Evolutionary conservation across 2,888 invertebrate species (phyloP).

Genomic region (Vanessa cardui): DNA sequence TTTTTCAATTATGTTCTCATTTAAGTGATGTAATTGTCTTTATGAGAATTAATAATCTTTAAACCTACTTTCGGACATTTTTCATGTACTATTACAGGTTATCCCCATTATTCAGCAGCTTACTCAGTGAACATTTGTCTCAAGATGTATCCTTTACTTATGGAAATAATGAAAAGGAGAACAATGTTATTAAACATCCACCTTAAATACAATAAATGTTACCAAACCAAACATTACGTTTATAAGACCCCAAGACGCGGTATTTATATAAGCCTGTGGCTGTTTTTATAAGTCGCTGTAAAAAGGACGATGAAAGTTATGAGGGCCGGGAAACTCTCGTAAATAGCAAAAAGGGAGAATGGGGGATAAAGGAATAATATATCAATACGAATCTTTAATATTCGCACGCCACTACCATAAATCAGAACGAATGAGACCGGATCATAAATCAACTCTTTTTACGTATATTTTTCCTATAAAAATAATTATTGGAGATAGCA

Average conservation of each 20-base stretch:
- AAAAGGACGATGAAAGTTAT: conserved; percentile 79
- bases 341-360: conserved; percentile 78
- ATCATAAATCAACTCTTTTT: conserved; percentile 71
- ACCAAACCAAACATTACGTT: conserved; percentile 21
- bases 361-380: conserved; percentile 82
- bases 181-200: conserved; percentile 10
- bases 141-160: too few relatives aligned
- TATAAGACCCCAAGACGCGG: conserved; percentile 49
- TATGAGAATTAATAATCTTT: too few relatives aligned
- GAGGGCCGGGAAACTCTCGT: conserved; percentile 77
- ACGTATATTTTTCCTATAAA: conserved; percentile 57
- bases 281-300: conserved; percentile 73
- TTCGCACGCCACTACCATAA: conserved; percentile 76
- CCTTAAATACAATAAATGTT: conserved; percentile 17
- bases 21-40: too few relatives aligned
- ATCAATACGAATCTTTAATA: conserved; percentile 83
- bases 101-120: too few relatives aligned
- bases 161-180: background rate
- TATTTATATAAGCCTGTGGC: conserved; percentile 64
- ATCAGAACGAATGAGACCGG: conserved; percentile 76
- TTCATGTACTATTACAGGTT: too few relatives aligned
- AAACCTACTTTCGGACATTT: too few relatives aligned
- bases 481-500: conserved; percentile 42
- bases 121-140: too few relatives aligned
- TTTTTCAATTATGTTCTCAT: too few relatives aligned